phyloP scores from a whole-genome alignment of 2,888 invertebrate genomes.

The Cylloceria caligata region DNA sequence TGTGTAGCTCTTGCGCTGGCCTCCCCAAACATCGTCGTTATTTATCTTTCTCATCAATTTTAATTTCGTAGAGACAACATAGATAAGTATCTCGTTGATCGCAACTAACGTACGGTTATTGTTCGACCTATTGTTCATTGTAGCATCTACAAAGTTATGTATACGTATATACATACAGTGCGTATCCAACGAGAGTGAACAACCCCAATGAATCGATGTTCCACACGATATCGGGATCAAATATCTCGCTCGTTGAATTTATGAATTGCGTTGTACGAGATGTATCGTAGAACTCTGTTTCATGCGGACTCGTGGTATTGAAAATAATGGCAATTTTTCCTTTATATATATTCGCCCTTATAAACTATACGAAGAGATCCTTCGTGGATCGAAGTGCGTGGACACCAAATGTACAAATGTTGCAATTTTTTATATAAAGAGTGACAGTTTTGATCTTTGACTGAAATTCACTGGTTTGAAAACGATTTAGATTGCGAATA shows the following conservation, averaged over 20 bases:
- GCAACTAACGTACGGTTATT: conserved; percentile 69
- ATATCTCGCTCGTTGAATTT: conserved; percentile 81
- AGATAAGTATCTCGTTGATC: conserved; percentile 78
- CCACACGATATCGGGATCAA: conserved; percentile 78
- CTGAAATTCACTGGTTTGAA: neutral
- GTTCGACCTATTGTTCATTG: conserved; percentile 73
- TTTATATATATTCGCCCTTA: neutral
- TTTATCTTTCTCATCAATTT: conserved; percentile 84
- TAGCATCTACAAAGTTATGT: conserved; percentile 20
- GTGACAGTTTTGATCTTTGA: neutral
- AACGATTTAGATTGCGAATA: neutral
- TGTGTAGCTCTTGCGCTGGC: conserved; percentile 61
- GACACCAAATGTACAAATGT: too few species aligned
- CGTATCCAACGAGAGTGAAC: conserved; percentile 11
- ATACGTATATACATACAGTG: conserved; percentile 4
- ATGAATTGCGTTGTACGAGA: conserved; percentile 81
- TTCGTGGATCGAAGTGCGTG: neutral
- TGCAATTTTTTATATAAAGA: neutral
- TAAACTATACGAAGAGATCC: neutral
- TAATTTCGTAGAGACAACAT: conserved; percentile 82
- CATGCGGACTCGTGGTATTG: conserved; percentile 70
- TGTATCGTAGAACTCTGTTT: conserved; percentile 68
- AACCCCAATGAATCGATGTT: conserved; percentile 72
- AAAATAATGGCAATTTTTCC: conserved; percentile 70
- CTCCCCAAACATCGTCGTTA: conserved; percentile 66